Conservation (phyloP, 2,888 invertebrate genomes). For the Melikaiella ostensackeni region DNA sequence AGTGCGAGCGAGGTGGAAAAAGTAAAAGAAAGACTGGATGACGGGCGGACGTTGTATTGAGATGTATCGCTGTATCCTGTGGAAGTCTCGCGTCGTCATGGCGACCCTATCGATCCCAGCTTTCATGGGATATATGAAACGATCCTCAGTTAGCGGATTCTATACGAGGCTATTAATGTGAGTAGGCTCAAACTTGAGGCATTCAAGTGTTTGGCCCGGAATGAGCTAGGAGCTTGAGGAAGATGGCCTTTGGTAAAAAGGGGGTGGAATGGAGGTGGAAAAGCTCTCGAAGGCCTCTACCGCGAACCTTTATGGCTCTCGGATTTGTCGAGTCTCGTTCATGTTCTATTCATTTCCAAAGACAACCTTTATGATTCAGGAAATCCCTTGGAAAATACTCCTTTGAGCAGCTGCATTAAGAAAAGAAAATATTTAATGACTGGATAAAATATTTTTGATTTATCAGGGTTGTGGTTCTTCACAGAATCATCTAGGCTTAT, state of each 20-base stretch:
- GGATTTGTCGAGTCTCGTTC: conserved; percentile 17
- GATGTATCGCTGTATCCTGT: conserved; percentile 57
- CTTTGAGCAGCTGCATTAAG: not conserved
- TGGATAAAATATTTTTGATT: not conserved
- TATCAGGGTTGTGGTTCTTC: no score
- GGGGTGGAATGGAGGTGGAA: not conserved
- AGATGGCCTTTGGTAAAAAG: conserved; percentile 2
- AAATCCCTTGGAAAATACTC: conserved; percentile 5
- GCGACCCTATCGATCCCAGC: conserved; percentile 73
- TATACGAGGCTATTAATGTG: conserved; percentile 61
- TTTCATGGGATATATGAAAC: conserved; percentile 69
- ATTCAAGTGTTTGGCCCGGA: conserved; percentile 48
- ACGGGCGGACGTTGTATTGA: conserved; percentile 51
- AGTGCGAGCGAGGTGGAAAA: not conserved
- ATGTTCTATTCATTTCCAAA: conserved; percentile 23
- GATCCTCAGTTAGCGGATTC: conserved; percentile 71
- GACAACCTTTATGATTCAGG: conserved; percentile 19
- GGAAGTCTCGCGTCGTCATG: conserved; percentile 69
- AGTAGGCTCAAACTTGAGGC: conserved; percentile 57
- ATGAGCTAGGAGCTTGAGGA: not conserved
- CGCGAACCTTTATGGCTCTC: not conserved
- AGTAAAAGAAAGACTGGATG: conserved; percentile 7
- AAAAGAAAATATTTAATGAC: not conserved
- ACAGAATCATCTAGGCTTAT: no score
- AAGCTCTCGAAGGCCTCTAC: conserved; percentile 10